Base-by-base conservation (phyloP, 2,888 invertebrate genomes). In the Smittia aterrima region DNA sequence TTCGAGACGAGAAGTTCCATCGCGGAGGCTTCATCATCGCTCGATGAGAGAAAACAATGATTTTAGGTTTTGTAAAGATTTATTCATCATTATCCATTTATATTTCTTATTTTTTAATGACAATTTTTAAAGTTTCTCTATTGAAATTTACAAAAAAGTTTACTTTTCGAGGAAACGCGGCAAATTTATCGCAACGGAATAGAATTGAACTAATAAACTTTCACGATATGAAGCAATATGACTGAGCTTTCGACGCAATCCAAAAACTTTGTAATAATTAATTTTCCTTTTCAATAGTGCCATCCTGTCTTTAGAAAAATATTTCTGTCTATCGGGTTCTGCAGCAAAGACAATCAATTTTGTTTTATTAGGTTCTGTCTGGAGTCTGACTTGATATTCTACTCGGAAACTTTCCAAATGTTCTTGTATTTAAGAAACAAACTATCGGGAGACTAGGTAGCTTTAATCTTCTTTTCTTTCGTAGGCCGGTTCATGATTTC, bases 71-170 rank as follows among this genome's bases (percentile, higher is more conserved):
- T 47, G 47, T 47, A 47, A 47, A 47, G 47, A 47, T 47, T 47
- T 47, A 47, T 47, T 47, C 47, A 47, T 47, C 32, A 9, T 32
- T 32, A 32, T 32, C 32, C 32, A 32, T 32, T 32, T 32, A 32
- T 32, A 32, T 32, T n/a, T 47, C 47, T 47, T 47, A 47, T 3
- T 47, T 47, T 38, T 47, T n/a, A 47, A 47, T 47, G 47, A 47
- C 47, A 47, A 47, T 47, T 47, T 47, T 47, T 13, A 47, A 47
- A n/a, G 7, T n/a, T 32, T 47, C 47, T 6, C 11, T 47, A n/a
- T 47, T 47, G 47, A 47, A 47, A 47, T 47, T 47, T 47, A 47
- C 47, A 47, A 47, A 47, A 47, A 47, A 16, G 47, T 47, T 47
- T 47, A n/a, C 11, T 47, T 47, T 47, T 11, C 47, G 47, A 47